Evolutionary conservation across 1,140 invertebrate genomes (phyloP), one percentile per base, ranked within the genome.

Genomic region (Trachymyrmex septentrionalis): DNA sequence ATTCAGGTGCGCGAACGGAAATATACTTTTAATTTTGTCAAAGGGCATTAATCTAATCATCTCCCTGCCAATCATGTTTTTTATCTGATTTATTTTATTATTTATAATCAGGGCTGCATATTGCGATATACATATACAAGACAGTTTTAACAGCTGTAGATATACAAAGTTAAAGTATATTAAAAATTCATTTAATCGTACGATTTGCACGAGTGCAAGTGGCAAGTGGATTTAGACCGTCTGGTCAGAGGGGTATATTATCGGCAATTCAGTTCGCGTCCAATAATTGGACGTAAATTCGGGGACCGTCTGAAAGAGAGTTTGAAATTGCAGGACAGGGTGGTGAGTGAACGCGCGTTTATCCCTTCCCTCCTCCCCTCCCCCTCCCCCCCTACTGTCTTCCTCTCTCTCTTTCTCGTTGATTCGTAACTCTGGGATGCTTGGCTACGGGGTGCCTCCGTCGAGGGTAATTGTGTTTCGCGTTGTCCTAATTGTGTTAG

Each of bases 401-500:
- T 27, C 19, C 30, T 38, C 19, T 6, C 19, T 16, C n/a, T 59
- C 71, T 64, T 19, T 55, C 66, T 85, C 87, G 85, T 87, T 69
- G 78, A 90, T 87, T 87, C 86, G 88, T 87, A 87, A 90, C 90
- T 87, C 75, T 80, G 44, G 86, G 85, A 90, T 80, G 88, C 85
- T 59, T 72, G 77, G 78, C 88, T 81, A 89, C 88, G 53, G 85
- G 88, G 67, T 87, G 75, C 80, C 69, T 90, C 81, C 85, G 78
- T 14, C 73, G 44, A 48, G 88, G 89, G 89, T 90, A 90, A 90
- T 90, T 87, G 88, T 84, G 88, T 90, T 90, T 78, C 86, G 80
- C 75, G 88, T 90, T 85, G 88, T 90, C 67, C 88, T 87, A 90
- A 90, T 90, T 87, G 88, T 59, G 85, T 90, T 90, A 90, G 78